Percentiles rank a stretch among this genome's conserved stretches.
Evolutionary conservation across 2,113 vertebrate species (phyloP).

Genomic region (Zosterops borbonicus): DNA sequence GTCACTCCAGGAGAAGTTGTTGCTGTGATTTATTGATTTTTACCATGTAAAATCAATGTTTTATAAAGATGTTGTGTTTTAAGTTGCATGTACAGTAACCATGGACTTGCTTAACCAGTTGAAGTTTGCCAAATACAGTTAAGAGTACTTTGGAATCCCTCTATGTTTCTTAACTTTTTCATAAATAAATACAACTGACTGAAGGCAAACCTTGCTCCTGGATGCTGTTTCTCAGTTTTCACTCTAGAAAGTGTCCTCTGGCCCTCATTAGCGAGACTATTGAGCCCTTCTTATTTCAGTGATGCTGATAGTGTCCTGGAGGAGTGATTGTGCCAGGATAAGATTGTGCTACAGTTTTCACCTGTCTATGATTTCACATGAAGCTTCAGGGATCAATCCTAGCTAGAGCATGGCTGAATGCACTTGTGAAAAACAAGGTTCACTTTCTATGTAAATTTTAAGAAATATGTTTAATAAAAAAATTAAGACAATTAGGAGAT

Average conservation of each 20-base stretch:
- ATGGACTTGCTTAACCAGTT: background rate
- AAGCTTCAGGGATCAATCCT: background rate
- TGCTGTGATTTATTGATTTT: background rate
- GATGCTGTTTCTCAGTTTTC: background rate
- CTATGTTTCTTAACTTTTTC: background rate
- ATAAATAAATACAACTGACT: background rate
- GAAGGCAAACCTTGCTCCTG: background rate
- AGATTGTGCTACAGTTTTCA: background rate
- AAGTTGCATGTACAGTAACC: background rate
- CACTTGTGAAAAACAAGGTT: too few species aligned
- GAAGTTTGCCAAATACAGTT: background rate
- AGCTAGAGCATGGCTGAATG: background rate
- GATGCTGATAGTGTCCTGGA: background rate
- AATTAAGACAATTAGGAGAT: too few species aligned
- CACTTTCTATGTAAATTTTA: too few species aligned
- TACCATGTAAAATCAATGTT: background rate
- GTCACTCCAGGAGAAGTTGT: background rate
- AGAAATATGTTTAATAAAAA: too few species aligned
- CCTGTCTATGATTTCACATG: background rate
- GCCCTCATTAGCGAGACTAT: rapidly evolving
- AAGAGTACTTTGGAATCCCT: background rate
- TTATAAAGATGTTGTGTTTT: background rate
- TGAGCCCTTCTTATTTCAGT: background rate
- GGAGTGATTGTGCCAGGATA: background rate
- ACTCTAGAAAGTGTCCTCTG: background rate